Percentiles rank a stretch among this genome's conserved stretches.
Evolutionary conservation across 2,888 invertebrate species (phyloP).

Genomic region (Frankliniella fusca): DNA sequence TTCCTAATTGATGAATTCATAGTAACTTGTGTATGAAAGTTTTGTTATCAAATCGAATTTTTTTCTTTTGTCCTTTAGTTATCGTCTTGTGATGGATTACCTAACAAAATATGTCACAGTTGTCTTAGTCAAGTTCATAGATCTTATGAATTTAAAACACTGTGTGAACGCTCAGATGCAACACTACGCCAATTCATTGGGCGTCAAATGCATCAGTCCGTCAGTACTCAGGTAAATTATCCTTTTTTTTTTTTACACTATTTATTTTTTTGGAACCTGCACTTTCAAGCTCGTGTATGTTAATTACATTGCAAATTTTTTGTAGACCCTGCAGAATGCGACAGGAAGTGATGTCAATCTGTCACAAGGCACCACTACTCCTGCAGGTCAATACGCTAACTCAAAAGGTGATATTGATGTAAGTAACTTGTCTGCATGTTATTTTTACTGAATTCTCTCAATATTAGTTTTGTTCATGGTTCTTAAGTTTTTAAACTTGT

Average conservation of each 20-base stretch:
- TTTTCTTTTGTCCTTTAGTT: not conserved
- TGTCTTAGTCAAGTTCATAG: constrained; percentile 3
- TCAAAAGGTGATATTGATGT: not conserved
- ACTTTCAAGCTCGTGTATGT: not conserved
- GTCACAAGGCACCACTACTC: not conserved
- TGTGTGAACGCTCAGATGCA: not conserved
- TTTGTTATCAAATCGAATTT: too few relatives aligned
- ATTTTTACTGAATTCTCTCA: not conserved
- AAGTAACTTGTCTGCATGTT: not conserved
- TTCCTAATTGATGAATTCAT: too few relatives aligned
- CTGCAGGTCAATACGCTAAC: not conserved
- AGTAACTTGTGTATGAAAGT: too few relatives aligned
- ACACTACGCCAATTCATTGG: not conserved
- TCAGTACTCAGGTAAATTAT: not conserved
- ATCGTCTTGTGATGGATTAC: not conserved
- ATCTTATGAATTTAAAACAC: constrained; percentile 7
- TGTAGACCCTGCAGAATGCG: not conserved
- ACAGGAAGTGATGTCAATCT: not conserved
- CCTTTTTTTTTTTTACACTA: not conserved
- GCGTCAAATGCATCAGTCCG: not conserved
- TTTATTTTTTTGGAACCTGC: not conserved
- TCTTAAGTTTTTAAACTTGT: not conserved
- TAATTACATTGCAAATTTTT: not conserved
- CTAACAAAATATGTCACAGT: constrained; percentile 1
- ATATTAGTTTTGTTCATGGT: not conserved